Conservation (phyloP, 1,140 invertebrate species). For the Brachionus rotundiformis region DNA sequence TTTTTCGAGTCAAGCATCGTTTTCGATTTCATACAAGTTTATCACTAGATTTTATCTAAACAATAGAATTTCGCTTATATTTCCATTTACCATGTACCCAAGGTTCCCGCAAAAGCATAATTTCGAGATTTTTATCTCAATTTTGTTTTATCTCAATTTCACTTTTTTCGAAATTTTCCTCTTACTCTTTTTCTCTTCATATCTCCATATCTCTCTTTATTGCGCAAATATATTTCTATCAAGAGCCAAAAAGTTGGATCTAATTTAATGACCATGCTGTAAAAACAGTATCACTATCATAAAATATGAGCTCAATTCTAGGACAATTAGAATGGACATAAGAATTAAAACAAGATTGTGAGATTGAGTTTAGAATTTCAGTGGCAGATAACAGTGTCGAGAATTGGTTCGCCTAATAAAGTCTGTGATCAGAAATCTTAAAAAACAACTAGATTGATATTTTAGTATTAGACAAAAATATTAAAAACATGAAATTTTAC, state of each 20-base stretch:
- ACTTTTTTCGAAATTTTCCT: conserved; percentile 3
- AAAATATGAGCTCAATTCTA: neutral
- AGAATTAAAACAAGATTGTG: conserved; percentile 13
- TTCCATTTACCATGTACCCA: neutral
- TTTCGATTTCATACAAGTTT: conserved; percentile 13
- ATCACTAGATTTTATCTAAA: conserved; percentile 34
- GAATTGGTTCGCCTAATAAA: neutral
- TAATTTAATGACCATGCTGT: neutral
- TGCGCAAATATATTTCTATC: neutral
- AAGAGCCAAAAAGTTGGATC: neutral
- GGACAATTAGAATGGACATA: conserved; percentile 50
- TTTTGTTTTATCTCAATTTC: conserved; percentile 13
- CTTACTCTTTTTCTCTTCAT: too few species aligned
- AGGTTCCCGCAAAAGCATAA: conserved; percentile 10
- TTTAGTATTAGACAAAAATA: conserved; percentile 13
- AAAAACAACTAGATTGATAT: conserved; percentile 21
- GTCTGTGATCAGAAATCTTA: conserved; percentile 45
- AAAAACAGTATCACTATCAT: neutral
- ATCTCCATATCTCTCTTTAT: too few species aligned
- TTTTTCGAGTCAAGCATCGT: conserved; percentile 10
- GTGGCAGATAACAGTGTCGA: conserved; percentile 5
- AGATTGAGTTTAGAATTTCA: conserved; percentile 1
- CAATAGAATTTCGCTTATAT: neutral
- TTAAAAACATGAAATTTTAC: conserved; percentile 31
- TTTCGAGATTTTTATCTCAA: conserved; percentile 5